These are phyloP conservation scores for Eristalis arbustorum DNA, from an alignment of 2,888 invertebrate species.

Conservation along the genomic window DNA sequence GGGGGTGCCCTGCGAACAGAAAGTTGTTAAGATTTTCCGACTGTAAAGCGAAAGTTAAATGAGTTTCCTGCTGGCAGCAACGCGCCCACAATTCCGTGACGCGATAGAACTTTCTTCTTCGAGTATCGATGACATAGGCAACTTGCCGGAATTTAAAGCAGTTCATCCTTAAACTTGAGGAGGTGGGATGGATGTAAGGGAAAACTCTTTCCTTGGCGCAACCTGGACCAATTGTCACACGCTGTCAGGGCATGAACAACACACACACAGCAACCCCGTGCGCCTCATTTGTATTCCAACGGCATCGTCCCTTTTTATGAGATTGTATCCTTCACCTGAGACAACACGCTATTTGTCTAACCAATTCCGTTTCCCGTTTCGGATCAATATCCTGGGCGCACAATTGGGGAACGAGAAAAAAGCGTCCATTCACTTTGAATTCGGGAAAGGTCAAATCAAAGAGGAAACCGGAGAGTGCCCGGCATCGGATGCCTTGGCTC, in stretches of 20 bases:
- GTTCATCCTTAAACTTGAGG: conserved; percentile 10
- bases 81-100: neutral
- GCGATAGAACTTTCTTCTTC: neutral
- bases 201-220: neutral
- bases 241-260: neutral
- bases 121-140: neutral
- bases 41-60: conserved; percentile 1
- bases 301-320: conserved; percentile 53
- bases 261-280: neutral
- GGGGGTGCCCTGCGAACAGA: too few species aligned
- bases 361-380: conserved; percentile 16
- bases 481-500: neutral
- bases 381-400: conserved; percentile 21
- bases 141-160: conserved; percentile 17
- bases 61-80: neutral
- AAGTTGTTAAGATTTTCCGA: neutral
- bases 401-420: neutral
- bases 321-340: conserved; percentile 62
- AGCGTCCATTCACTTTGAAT: conserved; percentile 4
- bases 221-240: conserved; percentile 7
- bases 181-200: neutral
- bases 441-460: conserved; percentile 37
- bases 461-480: neutral
- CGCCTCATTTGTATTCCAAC: conserved; percentile 54
- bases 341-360: conserved; percentile 50